phyloP scores from a whole-genome alignment of 2,113 vertebrate genomes.

The Numida meleagris region DNA sequence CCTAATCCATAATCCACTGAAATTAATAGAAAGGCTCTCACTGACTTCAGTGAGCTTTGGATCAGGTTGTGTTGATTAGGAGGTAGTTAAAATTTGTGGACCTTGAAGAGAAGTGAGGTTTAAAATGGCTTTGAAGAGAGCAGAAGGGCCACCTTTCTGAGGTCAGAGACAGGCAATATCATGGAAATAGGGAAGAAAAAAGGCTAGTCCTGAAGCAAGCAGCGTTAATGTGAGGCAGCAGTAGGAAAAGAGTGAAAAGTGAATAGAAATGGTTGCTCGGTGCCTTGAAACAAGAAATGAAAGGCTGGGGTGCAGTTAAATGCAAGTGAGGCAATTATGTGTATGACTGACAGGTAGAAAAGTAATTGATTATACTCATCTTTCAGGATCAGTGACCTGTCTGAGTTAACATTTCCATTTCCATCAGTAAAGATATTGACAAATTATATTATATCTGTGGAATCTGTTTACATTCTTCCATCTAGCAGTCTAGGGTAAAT shows the following conservation, averaged over 20 bases:
- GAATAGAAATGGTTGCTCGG: not conserved
- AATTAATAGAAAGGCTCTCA: not conserved
- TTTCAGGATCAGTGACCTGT: slow-evolving; percentile 32
- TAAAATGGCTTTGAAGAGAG: not conserved
- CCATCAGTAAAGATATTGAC: slow-evolving; percentile 41
- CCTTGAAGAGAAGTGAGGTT: slow-evolving; percentile 1
- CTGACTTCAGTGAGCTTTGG: not conserved
- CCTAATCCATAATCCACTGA: not conserved
- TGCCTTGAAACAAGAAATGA: slow-evolving; percentile 9
- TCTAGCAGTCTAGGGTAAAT: slow-evolving; percentile 35
- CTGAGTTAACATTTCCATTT: slow-evolving; percentile 54
- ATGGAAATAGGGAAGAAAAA: not conserved
- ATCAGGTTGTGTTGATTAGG: not conserved
- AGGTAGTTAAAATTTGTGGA: slow-evolving; percentile 4
- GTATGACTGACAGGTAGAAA: slow-evolving; percentile 35
- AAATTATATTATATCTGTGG: slow-evolving; percentile 11
- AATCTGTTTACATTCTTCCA: slow-evolving; percentile 39
- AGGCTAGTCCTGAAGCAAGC: not conserved
- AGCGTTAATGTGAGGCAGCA: not conserved
- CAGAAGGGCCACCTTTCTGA: not conserved
- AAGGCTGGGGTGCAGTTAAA: not conserved
- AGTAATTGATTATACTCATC: slow-evolving; percentile 35
- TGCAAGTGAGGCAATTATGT: not conserved
- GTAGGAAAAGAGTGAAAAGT: not conserved
- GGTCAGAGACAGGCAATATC: not conserved